Conservation (phyloP, 2,888 invertebrate species). For the Steromphala cineraria region DNA sequence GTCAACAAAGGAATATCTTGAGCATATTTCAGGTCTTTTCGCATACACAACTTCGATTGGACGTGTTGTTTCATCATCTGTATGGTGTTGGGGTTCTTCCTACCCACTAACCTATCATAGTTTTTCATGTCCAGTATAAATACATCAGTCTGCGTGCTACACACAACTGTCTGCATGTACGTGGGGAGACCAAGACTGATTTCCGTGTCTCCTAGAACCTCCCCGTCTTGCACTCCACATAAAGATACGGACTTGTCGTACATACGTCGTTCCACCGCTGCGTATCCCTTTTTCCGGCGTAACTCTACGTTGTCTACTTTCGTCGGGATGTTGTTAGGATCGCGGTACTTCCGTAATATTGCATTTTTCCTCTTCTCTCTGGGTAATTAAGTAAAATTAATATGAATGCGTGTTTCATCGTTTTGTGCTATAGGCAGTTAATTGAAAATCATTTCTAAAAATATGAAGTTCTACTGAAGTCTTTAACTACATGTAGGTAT, state of each 20-base stretch:
- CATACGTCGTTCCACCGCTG: constrained; percentile 64
- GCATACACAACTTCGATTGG: constrained; percentile 57
- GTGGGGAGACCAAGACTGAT: constrained; percentile 55
- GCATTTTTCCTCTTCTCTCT: constrained; percentile 59
- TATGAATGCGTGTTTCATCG: too few relatives aligned
- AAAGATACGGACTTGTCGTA: constrained; percentile 58
- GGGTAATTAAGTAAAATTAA: too few relatives aligned
- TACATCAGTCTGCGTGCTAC: constrained; percentile 65
- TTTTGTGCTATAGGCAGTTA: too few relatives aligned
- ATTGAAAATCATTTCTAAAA: too few relatives aligned
- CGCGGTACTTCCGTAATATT: constrained; percentile 59
- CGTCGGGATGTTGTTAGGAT: constrained; percentile 57
- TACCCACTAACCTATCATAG: constrained; percentile 67
- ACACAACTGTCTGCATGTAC: constrained; percentile 67
- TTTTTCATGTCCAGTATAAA: constrained; percentile 72
- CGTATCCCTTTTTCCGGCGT: constrained; percentile 68
- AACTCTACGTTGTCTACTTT: constrained; percentile 59
- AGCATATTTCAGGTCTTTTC: constrained; percentile 56
- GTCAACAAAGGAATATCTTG: constrained; percentile 60
- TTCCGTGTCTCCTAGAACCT: constrained; percentile 69
- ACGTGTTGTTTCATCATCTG: constrained; percentile 59
- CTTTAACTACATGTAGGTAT: too few relatives aligned
- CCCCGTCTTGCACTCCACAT: constrained; percentile 64
- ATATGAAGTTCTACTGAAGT: too few relatives aligned
- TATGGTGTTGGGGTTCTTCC: constrained; percentile 57